These are phyloP conservation scores for Papilio gigon DNA, from an alignment of 2,888 invertebrate genomes.

Conservation along the genomic window DNA sequence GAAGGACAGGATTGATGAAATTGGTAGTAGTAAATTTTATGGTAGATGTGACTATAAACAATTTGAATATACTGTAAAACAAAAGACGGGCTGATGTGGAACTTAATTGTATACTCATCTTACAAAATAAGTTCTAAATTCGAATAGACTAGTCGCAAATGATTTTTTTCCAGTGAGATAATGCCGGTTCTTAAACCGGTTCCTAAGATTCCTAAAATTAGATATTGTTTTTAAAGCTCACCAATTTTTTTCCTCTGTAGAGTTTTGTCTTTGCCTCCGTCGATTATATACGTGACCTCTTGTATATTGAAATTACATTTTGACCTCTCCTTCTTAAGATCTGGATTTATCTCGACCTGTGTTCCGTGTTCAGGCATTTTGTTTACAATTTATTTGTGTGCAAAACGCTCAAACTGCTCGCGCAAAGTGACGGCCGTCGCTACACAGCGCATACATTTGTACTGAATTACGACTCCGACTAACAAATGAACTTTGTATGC, in stretches of 20 bases:
- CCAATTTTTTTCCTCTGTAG: constrained; percentile 81
- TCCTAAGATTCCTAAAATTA: neutral
- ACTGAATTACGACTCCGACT: constrained; percentile 15
- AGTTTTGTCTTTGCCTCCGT: constrained; percentile 88
- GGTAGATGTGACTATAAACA: too few species aligned
- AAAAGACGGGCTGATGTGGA: too few species aligned
- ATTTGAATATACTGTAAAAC: too few species aligned
- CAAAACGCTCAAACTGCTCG: constrained; percentile 7
- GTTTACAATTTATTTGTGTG: constrained; percentile 38
- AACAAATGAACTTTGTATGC: constrained; percentile 27
- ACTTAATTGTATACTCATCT: too few species aligned
- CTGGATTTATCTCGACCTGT: constrained; percentile 79
- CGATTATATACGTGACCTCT: constrained; percentile 89
- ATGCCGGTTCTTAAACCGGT: constrained; percentile 16
- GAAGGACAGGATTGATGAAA: too few species aligned
- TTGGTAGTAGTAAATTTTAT: too few species aligned
- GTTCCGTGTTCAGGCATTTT: constrained; percentile 23
- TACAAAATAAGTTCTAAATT: neutral
- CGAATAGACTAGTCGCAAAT: too few species aligned
- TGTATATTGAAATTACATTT: constrained; percentile 86
- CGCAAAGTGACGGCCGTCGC: constrained; percentile 1
- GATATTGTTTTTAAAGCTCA: constrained; percentile 48
- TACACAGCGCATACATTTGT: constrained; percentile 9
- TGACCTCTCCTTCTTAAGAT: constrained; percentile 86
- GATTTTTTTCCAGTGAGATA: neutral